Base-by-base conservation (phyloP, 1,140 invertebrate genomes). In the Halictus rubicundus region DNA sequence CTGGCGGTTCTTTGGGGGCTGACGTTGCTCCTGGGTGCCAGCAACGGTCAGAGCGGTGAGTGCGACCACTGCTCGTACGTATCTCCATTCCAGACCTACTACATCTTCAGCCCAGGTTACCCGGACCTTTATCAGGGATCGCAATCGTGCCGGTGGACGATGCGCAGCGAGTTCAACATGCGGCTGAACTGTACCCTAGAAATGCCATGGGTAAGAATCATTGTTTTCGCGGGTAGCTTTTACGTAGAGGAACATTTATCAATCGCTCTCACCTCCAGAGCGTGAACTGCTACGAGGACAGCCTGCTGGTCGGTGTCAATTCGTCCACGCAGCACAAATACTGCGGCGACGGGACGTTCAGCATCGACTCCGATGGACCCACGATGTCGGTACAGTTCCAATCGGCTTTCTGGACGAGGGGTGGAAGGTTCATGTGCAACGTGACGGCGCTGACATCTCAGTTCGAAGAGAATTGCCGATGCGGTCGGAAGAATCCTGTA, bases 401-500 rank as follows among this genome's bases (percentile, higher is more conserved):
- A 46, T 83, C 82, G 21, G 78, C 91, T 0, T 25, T 25, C 0
- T 81, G 78, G 37, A 92, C 91, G 23, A 16, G 64, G 0, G 94
- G 94, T 23, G 94, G 94, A 2, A 81, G 88, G 32, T 95, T 95
- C 80, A 65, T 88, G 0, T 95, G 95, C 81, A 72, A 87, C 5
- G 27, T 94, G 14, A 87, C 87, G 7, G 87, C 94, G 0, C 84
- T 93, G 52, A 74, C 77, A 1, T 59, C 75, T 0, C 60, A 78
- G 1, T 76, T 88, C 0, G 39, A 82, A 0, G 81, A 66, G 2
- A 2, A 86, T 14, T 95, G 95, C 79, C 88, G 87, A 65, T 95
- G 95, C 82, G 95, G 95, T 16, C 93, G 93, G 89, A 95, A 92
- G 80, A 94, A 94, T 86, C 88, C 90, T 72, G 94, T 95, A 90